Evolutionary conservation across 2,113 vertebrate species (phyloP), one percentile per base, ranked within the genome.

Genomic region (Antechinus stuartii): DNA sequence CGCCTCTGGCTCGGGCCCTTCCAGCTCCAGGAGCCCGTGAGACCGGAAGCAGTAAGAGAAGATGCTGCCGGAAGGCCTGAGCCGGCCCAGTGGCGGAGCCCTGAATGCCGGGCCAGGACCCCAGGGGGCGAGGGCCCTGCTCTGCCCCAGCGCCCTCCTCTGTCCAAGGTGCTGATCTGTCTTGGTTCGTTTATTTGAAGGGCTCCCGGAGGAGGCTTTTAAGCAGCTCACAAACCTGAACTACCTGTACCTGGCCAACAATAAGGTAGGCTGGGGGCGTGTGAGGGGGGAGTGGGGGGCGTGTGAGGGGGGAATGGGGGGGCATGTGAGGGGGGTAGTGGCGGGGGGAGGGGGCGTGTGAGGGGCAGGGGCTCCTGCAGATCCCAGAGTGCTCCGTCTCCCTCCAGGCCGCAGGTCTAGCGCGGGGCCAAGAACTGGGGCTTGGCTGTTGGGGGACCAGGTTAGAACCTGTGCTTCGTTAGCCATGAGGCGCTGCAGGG

Each of bases 221-320:
- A 99, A 99, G 96, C 99, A 99, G 98, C 98, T 99, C 76, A 99
- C 99, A 96, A 99, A 99, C 94, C 99, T 99, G 98, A 99, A 99
- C 97, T 99, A 99, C 98, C 98, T 99, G 96, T 99, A 99, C 97
- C 98, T 99, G 98, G 99, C 99, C 96, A 99, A 99, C 97, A 99
- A 99, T 96, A 99, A 99, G 99, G 99, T 99, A 98, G 99, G 99
- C 95, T 90, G 47, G 24, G 47, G 27, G 47, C 23, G 35, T 95
- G 93, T 91, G 53, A 47, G 4, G 22, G 56, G n/a, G 19, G 57
- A 1, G 24, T 30, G 6, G 19, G 76, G 35, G 42, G 42, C n/a
- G n/a, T n/a, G n/a, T n/a, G n/a, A n/a, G n/a, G n/a, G n/a, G n/a
- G n/a, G n/a, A n/a, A n/a, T n/a, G n/a, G 76, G 19, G 76, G 35